Evolutionary conservation across 2,113 vertebrate genomes (phyloP).

Genomic region (Salvelinus fontinalis): DNA sequence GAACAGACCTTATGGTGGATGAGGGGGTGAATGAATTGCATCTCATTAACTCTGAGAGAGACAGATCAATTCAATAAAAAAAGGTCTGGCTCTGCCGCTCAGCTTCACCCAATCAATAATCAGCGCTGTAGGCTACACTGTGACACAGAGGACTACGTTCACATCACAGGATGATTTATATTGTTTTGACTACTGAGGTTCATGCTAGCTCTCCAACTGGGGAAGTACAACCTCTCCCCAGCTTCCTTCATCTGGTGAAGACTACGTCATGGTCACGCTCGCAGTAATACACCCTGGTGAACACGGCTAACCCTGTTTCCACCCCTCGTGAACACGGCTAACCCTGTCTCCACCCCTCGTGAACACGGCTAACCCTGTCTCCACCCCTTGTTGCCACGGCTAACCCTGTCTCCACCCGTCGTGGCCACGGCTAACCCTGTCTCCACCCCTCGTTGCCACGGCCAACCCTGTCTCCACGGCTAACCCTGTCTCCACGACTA

Average conservation of each 20-base stretch:
- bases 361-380: too few relatives aligned
- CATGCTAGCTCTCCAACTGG: not conserved
- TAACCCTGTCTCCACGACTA: too few relatives aligned
- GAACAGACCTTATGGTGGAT: not conserved
- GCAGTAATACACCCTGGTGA: too few relatives aligned
- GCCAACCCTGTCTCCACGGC: not conserved
- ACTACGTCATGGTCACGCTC: too few relatives aligned
- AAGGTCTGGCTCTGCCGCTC: slow-evolving; percentile 1
- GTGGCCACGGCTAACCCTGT: too few relatives aligned
- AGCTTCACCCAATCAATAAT: slow-evolving; percentile 38
- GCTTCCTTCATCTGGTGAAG: too few relatives aligned
- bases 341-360: too few relatives aligned
- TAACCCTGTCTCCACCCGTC: too few relatives aligned
- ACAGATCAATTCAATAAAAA: slow-evolving; percentile 30
- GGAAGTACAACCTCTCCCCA: not conserved
- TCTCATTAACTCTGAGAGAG: slow-evolving; percentile 19
- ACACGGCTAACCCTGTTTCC: too few relatives aligned
- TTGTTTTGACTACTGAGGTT: not conserved
- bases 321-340: too few relatives aligned
- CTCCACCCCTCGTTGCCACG: too few relatives aligned
- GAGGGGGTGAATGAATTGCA: slow-evolving; percentile 15
- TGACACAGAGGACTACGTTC: slow-evolving; percentile 39
- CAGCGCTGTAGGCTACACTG: slow-evolving; percentile 36
- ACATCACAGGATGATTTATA: not conserved
- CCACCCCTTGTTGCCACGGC: too few relatives aligned